Evolutionary conservation across 2,113 vertebrate species (phyloP), one percentile per base, ranked within the genome.

Genomic region (Rallus limicola): DNA sequence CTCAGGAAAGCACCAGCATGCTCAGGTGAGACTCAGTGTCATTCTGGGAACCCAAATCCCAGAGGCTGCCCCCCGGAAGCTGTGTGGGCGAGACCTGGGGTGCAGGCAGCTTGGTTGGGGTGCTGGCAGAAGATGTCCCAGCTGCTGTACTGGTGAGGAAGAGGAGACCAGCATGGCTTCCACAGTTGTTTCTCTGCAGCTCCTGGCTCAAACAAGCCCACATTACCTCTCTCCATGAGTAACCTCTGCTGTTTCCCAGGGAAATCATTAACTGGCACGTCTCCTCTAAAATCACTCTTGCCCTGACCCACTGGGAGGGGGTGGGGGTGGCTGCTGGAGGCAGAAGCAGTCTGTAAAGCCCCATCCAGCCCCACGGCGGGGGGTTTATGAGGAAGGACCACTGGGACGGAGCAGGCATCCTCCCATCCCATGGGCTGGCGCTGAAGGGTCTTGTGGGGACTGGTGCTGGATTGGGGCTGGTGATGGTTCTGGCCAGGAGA

Each of bases 191-290:
- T 95, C 87, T 97, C 93, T 90, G 48, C 11, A 9, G 72, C 46
- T 97, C 69, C 95, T 91, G 92, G 90, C 88, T 97, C 92, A 96
- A 93, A 85, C 7, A 11, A 79, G 77, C 85, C 89, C 90, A 88
- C 56, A 96, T 97, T 93, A 97, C 93, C 77, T 67, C 34, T 34
- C 88, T 75, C 88, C 80, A 3, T 95, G 92, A 97, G 97, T 95
- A 93, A 96, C 93, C 94, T 94, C 80, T 84, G 96, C 76, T 97
- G 95, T 96, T 95, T 97, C 95, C 95, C 70, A 5, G 40, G 86
- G 95, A 96, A 97, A 97, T 96, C 21, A 21, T 94, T 92, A 90
- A 94, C 92, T 95, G 76, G 92, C 85, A 92, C 4, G 21, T 81
- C 82, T 95, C 96, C 11, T 94, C 91, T 92, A 88, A 97, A 91